Conservation (phyloP, 1,140 invertebrate species). For the Caenorhabditis brenneri region DNA sequence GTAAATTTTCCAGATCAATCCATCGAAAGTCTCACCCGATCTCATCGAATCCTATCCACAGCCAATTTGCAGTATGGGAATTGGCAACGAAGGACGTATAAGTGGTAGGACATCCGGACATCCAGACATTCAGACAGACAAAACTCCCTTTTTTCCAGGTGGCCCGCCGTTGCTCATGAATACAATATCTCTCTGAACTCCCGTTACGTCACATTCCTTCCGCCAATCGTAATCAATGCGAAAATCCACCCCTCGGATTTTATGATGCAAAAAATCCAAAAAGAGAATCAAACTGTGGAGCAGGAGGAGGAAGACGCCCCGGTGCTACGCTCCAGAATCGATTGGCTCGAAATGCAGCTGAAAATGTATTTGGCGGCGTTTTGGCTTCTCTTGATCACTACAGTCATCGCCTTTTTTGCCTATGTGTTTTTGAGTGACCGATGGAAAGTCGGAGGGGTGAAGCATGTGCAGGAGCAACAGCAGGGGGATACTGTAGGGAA, state of each 20-base stretch:
- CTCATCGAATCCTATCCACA: conserved; percentile 2
- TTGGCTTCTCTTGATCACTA: conserved; percentile 57
- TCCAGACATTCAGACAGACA: background rate
- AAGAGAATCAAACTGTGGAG: background rate
- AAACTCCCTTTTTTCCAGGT: conserved; percentile 58
- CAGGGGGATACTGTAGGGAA: background rate
- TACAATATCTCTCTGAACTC: conserved; percentile 66
- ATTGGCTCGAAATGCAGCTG: conserved; percentile 63
- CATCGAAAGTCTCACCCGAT: background rate
- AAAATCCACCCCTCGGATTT: conserved; percentile 14
- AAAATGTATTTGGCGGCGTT: conserved; percentile 59
- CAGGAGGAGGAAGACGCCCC: conserved; percentile 34
- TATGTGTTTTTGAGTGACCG: conserved; percentile 63
- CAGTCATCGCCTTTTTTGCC: conserved; percentile 62
- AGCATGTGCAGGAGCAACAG: conserved; percentile 43
- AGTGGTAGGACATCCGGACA: background rate
- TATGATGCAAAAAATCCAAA: background rate
- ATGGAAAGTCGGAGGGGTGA: conserved; percentile 53
- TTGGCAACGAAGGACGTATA: conserved; percentile 60
- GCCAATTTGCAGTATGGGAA: conserved; percentile 46
- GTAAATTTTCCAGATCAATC: background rate
- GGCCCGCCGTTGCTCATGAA: conserved; percentile 61
- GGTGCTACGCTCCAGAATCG: conserved; percentile 58
- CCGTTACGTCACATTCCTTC: conserved; percentile 64
- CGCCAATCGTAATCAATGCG: conserved; percentile 62